A percentile compares a stretch with the other conserved stretches of the same genome.
These are phyloP conservation scores for Ashinkailepas kermadecensis DNA, from an alignment of 2,888 invertebrate species.

Conservation along the genomic window DNA sequence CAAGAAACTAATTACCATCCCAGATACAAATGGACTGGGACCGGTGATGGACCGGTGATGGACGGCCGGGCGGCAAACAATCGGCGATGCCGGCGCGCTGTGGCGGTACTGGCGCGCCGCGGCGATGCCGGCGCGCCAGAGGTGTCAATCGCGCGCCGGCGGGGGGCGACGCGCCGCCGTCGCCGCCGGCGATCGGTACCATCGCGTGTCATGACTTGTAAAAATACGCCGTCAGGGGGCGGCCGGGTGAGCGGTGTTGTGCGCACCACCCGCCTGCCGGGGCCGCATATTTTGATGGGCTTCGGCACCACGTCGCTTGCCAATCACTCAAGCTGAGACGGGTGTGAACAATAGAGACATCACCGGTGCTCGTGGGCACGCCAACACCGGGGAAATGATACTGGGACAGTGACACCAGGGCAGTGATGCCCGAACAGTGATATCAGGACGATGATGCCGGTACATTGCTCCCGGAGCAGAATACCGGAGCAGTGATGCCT, in stretches of 20 bases:
- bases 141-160: conserved; percentile 16
- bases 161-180: not conserved
- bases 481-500: too few relatives aligned
- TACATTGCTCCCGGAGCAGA: too few relatives aligned
- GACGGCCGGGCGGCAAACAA: conserved; percentile 8
- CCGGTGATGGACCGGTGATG: not conserved
- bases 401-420: too few relatives aligned
- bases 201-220: conserved; percentile 7
- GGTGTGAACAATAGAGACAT: too few relatives aligned
- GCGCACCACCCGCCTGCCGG: not conserved
- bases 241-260: conserved; percentile 3
- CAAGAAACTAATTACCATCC: conserved; percentile 16
- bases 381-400: too few relatives aligned
- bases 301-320: not conserved
- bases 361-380: too few relatives aligned
- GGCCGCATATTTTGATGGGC: conserved; percentile 5
- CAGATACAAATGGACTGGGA: conserved; percentile 6
- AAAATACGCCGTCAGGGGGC: not conserved
- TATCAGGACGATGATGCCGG: too few relatives aligned
- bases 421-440: too few relatives aligned
- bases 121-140: not conserved
- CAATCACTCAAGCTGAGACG: not conserved
- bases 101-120: not conserved
- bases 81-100: conserved; percentile 1
- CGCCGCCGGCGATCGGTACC: not conserved